phyloP scores from a whole-genome alignment of 2,888 invertebrate genomes.

The Emesis russula region DNA sequence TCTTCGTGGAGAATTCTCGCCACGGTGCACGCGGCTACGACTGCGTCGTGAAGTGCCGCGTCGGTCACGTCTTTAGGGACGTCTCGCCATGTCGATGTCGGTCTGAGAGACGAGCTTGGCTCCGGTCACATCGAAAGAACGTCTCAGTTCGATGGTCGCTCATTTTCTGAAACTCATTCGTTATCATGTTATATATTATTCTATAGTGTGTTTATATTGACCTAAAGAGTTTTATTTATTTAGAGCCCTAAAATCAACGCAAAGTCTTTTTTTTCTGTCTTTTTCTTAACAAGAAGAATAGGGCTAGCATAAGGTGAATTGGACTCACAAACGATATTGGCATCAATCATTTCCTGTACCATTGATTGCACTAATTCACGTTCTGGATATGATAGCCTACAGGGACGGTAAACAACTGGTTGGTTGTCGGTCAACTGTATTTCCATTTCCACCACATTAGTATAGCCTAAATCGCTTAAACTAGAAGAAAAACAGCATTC shows the following conservation, averaged over 20 bases:
- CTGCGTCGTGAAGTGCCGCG: no score
- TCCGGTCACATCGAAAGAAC: no score
- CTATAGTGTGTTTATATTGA: no score
- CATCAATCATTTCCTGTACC: conserved; percentile 34
- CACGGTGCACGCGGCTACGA: no score
- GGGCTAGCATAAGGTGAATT: conserved; percentile 56
- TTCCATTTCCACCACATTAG: not conserved
- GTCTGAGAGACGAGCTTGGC: no score
- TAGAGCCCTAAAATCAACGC: conserved; percentile 9
- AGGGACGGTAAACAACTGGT: conserved; percentile 31
- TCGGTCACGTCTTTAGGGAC: no score
- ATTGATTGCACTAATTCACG: conserved; percentile 23
- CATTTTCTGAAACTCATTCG: no score
- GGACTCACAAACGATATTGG: conserved; percentile 24
- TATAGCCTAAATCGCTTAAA: not conserved
- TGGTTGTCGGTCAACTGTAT: not conserved
- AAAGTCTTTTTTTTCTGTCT: conserved; percentile 39
- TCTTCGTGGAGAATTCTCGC: no score
- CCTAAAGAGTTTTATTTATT: no score
- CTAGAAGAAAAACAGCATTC: not conserved
- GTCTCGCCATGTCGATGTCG: no score
- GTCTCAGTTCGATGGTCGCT: no score
- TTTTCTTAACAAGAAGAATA: conserved; percentile 78
- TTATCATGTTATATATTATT: no score
- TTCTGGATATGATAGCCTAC: conserved; percentile 6